These are phyloP conservation scores for Oryctolagus cuniculus DNA, from an alignment of 2,113 vertebrate genomes.

Conservation along the genomic window mOryCun1.1 NC_091441.1:41698001-41698500, in stretches of 20 bases:
- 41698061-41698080: slow-evolving; percentile 89
- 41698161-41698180: slow-evolving; percentile 84
- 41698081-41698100: slow-evolving; percentile 89
- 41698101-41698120: slow-evolving; percentile 88
- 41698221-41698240: slow-evolving; percentile 89
- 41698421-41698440: slow-evolving; percentile 67
- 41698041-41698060: slow-evolving; percentile 95
- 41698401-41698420: slow-evolving; percentile 67
- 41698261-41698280: slow-evolving; percentile 76
- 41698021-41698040: slow-evolving; percentile 89
- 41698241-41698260: slow-evolving; percentile 83
- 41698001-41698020: slow-evolving; percentile 87
- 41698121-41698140: slow-evolving; percentile 90
- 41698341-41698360: slow-evolving; percentile 71
- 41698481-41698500: slow-evolving; percentile 51
- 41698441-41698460: slow-evolving; percentile 55
- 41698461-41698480: slow-evolving; percentile 66
- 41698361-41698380: slow-evolving; percentile 75
- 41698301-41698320: slow-evolving; percentile 79
- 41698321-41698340: slow-evolving; percentile 81
- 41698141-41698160: slow-evolving; percentile 86
- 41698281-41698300: slow-evolving; percentile 82
- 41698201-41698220: slow-evolving; percentile 85
- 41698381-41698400: slow-evolving; percentile 71
- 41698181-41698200: slow-evolving; percentile 86